Percentiles rank a stretch among this genome's conserved stretches.
Conservation (phyloP, 1,140 invertebrate genomes). For the Triops cancriformis region DNA sequence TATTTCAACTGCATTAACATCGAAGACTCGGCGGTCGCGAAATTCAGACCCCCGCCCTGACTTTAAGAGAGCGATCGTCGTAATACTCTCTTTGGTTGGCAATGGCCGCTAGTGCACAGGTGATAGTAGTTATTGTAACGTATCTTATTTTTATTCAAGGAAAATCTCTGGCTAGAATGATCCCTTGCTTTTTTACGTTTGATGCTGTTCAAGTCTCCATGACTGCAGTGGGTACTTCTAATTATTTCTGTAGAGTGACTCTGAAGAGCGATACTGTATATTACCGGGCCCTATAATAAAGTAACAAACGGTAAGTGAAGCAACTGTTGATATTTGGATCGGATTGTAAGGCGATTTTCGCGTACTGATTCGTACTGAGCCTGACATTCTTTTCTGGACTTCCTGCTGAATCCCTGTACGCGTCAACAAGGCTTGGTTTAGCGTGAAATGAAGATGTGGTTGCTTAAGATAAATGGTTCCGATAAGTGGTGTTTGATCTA, state of each 20-base stretch:
- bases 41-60: slow-evolving; percentile 50
- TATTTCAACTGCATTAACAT: slow-evolving; percentile 45
- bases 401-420: background rate
- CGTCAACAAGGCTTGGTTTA: background rate
- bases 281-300: too few relatives aligned
- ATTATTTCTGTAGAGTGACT: too few relatives aligned
- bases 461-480: background rate
- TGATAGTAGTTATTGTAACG: slow-evolving; percentile 22
- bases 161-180: slow-evolving; percentile 57
- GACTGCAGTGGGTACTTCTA: slow-evolving; percentile 42
- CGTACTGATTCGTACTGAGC: background rate
- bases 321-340: background rate
- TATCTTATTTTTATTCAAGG: slow-evolving; percentile 54
- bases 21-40: slow-evolving; percentile 50
- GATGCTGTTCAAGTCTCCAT: slow-evolving; percentile 41
- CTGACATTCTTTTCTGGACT: background rate
- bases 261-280: too few relatives aligned
- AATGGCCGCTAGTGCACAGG: slow-evolving; percentile 28
- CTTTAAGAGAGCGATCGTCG: slow-evolving; percentile 49
- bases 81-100: slow-evolving; percentile 48
- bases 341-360: background rate
- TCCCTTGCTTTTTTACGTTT: slow-evolving; percentile 49
- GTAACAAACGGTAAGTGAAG: background rate
- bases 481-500: background rate
- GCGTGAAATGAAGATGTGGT: background rate